phyloP scores from a whole-genome alignment of 2,888 invertebrate species.

The Brenthis hecate region DNA sequence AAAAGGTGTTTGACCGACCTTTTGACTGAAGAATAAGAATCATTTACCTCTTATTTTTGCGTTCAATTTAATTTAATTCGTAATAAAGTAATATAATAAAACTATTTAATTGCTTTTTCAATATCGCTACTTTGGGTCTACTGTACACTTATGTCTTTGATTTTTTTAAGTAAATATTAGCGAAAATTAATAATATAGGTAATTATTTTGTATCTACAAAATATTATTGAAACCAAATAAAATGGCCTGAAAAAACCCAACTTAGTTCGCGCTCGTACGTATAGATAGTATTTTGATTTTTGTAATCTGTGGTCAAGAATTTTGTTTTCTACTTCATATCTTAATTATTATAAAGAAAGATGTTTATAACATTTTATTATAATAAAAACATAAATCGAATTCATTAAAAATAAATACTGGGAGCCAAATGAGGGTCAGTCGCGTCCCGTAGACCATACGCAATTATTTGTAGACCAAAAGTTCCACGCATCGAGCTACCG shows the following conservation, averaged over 20 bases:
- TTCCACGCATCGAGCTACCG: constrained; percentile 43
- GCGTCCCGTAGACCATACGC: constrained; percentile 34
- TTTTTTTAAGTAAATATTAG: too few species aligned
- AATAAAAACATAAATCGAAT: not conserved
- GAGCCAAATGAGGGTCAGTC: constrained; percentile 9
- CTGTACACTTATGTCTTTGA: too few species aligned
- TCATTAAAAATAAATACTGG: constrained; percentile 1
- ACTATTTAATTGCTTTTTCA: not conserved
- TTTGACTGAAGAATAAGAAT: constrained; percentile 21
- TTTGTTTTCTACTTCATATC: too few species aligned
- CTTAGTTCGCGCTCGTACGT: too few species aligned
- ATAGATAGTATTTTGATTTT: too few species aligned
- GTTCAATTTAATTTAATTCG: constrained; percentile 10
- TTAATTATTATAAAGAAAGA: too few species aligned
- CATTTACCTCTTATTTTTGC: constrained; percentile 6
- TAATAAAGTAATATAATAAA: constrained; percentile 1
- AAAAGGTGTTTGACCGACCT: constrained; percentile 21
- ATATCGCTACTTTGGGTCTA: too few species aligned
- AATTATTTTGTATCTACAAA: too few species aligned
- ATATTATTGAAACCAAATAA: too few species aligned
- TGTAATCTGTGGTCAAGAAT: too few species aligned
- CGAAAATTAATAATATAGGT: too few species aligned
- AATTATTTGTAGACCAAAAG: constrained; percentile 57
- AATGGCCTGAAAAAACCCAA: too few species aligned
- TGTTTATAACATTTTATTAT: not conserved